These are phyloP conservation scores for Montipora cactus DNA, from an alignment of 64 coral and sea anemone species.

Conservation along the genomic window DNA sequence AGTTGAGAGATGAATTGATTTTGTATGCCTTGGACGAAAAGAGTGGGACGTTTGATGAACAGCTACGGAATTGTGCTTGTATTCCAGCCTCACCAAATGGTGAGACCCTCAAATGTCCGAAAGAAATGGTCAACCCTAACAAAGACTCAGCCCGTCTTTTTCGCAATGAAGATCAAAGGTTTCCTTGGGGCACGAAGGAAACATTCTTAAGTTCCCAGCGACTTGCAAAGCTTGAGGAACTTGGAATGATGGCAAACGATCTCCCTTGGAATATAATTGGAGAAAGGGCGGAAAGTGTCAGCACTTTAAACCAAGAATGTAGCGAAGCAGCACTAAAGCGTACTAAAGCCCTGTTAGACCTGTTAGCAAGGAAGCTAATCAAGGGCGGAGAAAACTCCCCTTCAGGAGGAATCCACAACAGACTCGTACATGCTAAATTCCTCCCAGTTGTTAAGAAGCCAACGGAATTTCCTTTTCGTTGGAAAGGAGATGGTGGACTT, in stretches of 20 bases:
- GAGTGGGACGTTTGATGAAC: constrained; percentile 13
- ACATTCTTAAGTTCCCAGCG: not conserved
- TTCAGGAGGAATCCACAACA: not conserved
- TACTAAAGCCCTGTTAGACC: constrained; percentile 22
- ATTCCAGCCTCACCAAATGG: constrained; percentile 73
- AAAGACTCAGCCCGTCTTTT: constrained; percentile 53
- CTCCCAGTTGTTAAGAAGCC: constrained; percentile 78
- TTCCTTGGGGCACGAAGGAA: constrained; percentile 66
- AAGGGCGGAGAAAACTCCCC: not conserved
- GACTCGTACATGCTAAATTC: constrained; percentile 51
- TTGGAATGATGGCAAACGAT: constrained; percentile 77
- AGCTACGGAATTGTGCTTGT: constrained; percentile 41
- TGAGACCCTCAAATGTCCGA: constrained; percentile 51
- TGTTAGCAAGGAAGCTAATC: constrained; percentile 43
- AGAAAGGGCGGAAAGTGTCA: constrained; percentile 74
- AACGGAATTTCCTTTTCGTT: constrained; percentile 59
- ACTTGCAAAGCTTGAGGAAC: constrained; percentile 49
- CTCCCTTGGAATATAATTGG: constrained; percentile 64
- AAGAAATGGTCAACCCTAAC: constrained; percentile 67
- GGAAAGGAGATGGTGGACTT: constrained; percentile 66
- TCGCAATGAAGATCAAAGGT: constrained; percentile 63
- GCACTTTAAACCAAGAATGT: not conserved
- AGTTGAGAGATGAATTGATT: constrained; percentile 38
- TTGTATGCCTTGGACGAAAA: constrained; percentile 71
- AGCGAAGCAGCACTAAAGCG: not conserved